Base-by-base conservation (phyloP, 64 coral and sea anemone species). In the Montipora foliosa region DNA sequence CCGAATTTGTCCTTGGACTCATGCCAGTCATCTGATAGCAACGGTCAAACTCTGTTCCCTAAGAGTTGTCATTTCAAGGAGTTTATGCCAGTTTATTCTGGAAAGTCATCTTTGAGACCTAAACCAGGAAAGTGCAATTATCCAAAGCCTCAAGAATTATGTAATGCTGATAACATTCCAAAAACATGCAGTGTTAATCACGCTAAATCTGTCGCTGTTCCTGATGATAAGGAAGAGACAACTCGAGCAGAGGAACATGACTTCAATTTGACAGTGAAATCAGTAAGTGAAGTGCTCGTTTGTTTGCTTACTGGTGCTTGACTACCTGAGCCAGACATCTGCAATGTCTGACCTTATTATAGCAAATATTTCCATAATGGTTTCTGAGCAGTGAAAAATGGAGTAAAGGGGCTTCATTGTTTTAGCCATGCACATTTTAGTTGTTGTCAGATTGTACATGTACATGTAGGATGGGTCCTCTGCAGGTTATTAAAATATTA, bases 31-130 rank as follows among this genome's bases (percentile, higher is more conserved):
- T 19, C 13, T 13, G 24, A 64, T 48, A 7, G 17, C 11, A 20
- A 69, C 8, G 5, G 8, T 14, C 11, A 61, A 67, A 59, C 4
- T 19, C 16, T 15, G n/a, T 1, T 15, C 21, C 3, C 20, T 58
- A 8, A 44, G 12, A 83, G 15, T 48, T 19, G 10, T 47, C 10
- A 29, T 47, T 50, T 74, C 19, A 20, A 37, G 19, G 79, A 82
- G 68, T 91, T 82, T 83, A 44, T n/a, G 73, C 89, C 89, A 29
- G 67, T 49, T 15, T 91, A 91, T n/a, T 84, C 82, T 69, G 82
- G 82, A 48, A 68, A 84, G 44, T 85, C 64, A 70, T 67, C 10
- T 6, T 48, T 85, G 44, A 49, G 19, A 49, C 12, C 6, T 17
- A 6, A 67, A 69, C 82, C 45, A 16, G 25, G 6, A 44, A 85